Base-by-base conservation (phyloP, 1,140 invertebrate species). In the Proctacanthus coquilletti region DNA sequence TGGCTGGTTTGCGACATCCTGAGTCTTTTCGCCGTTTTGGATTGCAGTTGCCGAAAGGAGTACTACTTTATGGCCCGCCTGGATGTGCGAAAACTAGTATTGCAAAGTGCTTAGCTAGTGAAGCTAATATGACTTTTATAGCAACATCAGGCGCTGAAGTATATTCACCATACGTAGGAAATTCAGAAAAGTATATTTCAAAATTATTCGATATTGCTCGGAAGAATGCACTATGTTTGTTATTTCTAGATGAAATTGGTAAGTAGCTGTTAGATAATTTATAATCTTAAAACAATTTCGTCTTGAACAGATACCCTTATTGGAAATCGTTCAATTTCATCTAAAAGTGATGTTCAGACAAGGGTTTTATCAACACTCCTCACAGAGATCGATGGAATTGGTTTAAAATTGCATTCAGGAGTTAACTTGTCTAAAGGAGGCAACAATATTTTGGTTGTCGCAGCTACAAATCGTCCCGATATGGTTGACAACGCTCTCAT, bases 221-320 rank as follows among this genome's bases (percentile, higher is more conserved):
- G 39, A 58, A 69, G 46, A 71, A 70, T 45, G 65, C 77, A 3
- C 80, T 80, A 0, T 66, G 74, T 32, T 68, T 84, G 21, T 59
- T 84, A 32, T 84, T 84, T 52, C 71, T 84, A 43, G 80, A 84
- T 65, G 80, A 84, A 66, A 76, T 84, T 43, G 71, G 69, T 70
- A 42, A 23, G 35, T 19, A 11, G 32, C 21, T 33, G 14, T 33
- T 15, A 11, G 17, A 20, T 18, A 34, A 17, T 17, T 15, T n/a
- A 17, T 18, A 29, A 13, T 4, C 13, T 18, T 10, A 29, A 6
- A 20, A 32, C 13, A 9, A 14, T 23, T 23, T 14, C 10, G 30
- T 42, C 51, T 53, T 19, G n/a, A n/a, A n/a, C 42, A 71, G 78
- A 83, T 42, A 65, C 71, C 64, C 20, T 62, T 74, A 40, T 78